Evolutionary conservation across 2,888 invertebrate genomes (phyloP).

Genomic region (Polia nebulosa): DNA sequence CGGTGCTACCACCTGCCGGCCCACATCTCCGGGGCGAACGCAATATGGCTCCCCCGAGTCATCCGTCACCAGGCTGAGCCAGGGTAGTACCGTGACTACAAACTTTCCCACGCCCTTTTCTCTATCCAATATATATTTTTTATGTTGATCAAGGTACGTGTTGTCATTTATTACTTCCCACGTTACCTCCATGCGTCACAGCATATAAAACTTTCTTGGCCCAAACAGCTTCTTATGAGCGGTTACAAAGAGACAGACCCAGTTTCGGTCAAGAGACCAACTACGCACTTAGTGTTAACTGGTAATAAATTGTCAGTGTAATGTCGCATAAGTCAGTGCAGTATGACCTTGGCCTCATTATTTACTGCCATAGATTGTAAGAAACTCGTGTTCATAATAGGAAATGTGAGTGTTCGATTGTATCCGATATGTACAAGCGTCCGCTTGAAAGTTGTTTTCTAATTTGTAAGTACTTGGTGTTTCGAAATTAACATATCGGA

Average conservation of each 20-base stretch:
- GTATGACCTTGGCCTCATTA: constrained; percentile 37
- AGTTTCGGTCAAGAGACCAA: constrained; percentile 16
- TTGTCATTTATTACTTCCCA: too few relatives aligned
- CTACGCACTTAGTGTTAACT: constrained; percentile 15
- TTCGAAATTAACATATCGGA: constrained; percentile 25
- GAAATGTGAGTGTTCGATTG: constrained; percentile 38
- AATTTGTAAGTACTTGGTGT: constrained; percentile 18
- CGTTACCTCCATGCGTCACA: too few relatives aligned
- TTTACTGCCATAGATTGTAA: constrained; percentile 19
- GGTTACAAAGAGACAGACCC: constrained; percentile 13
- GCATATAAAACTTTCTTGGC: constrained; percentile 16
- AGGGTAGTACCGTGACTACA: too few relatives aligned
- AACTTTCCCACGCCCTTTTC: too few relatives aligned
- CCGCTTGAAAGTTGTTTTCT: constrained; percentile 47
- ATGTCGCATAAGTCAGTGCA: constrained; percentile 29
- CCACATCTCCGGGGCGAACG: too few relatives aligned
- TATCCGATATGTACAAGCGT: constrained; percentile 21
- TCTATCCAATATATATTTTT: too few relatives aligned
- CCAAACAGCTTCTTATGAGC: constrained; percentile 2
- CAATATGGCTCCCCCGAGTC: too few relatives aligned
- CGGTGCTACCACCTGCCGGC: too few relatives aligned
- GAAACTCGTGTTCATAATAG: constrained; percentile 40
- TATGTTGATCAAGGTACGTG: too few relatives aligned
- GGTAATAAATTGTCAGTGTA: constrained; percentile 25
- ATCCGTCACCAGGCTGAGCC: too few relatives aligned